Evolutionary conservation across 2,888 invertebrate genomes (phyloP), one percentile per base, ranked within the genome.

Genomic region (Pteria penguin): DNA sequence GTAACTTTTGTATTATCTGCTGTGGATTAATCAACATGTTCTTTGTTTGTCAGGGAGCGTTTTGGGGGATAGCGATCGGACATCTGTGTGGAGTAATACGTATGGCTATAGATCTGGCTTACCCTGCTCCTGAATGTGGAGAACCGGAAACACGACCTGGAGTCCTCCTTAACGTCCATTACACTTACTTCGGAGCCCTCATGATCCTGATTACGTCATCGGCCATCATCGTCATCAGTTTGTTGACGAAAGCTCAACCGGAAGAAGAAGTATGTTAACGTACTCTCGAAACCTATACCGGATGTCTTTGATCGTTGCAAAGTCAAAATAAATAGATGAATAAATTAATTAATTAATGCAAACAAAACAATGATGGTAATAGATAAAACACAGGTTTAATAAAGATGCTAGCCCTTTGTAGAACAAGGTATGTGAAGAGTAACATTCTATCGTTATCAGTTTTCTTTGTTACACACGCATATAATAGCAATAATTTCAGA

Each of bases 21-120:
- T 57, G 29, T 11, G 29, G 1, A 14, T 18, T n/a, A 22, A 0
- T 3, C n/a, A n/a, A n/a, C 14, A 1, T 22, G 11, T 57, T 14
- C 24, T 26, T 14, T 45, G 52, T 54, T 24, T 70, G 63, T 18
- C 76, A 88, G 88, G 93, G 93, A 18, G 93, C 93, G 8, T 93
- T 93, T 83, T 92, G 91, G 89, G 92, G 92, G 1, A 89, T 93
- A 52, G 83, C 93, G 76, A 78, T 85, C 4, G 93, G 93, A 4
- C 91, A 93, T 77, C 60, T 88, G 0, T 87, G 91, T 63, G 93
- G 93, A 24, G 76, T 92, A 0, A 84, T 88, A 22, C 87, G 93
- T 36, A 92, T 93, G 92, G 84, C 89, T 4, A 78, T 93, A 70
- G 93, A 93, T 75, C 92, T 93, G 73, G 83, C 88, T n/a, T 93